Base-by-base conservation (phyloP, 2,113 vertebrate genomes). In the Aspidoscelis tigris region DNA sequence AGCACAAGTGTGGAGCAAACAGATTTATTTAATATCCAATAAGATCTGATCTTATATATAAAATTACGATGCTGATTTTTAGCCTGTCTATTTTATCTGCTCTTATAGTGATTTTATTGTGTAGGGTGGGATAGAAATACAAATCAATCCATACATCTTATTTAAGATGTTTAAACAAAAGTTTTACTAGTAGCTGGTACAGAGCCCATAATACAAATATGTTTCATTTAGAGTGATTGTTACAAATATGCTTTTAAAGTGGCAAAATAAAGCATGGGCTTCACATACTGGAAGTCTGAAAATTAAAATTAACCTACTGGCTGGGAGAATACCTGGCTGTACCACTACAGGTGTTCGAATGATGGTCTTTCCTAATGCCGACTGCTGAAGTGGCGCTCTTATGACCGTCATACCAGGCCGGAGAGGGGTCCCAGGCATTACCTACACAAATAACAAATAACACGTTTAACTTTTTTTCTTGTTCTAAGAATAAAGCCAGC, bases 341-440 rank as follows among this genome's bases (percentile, higher is more conserved):
- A 99, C 97, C 93, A 99, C 94, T 41, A 99, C 95, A 50, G 98
- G 98, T 3, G 98, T 97, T 74, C 97, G 95, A n/a, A 99, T 97
- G 87, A 99, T 96, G 6, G 97, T 93, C 93, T 99, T 99, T 43
- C 98, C 98, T 73, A 99, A 92, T 0, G 97, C 0, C 0, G 97
- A 90, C 93, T 98, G 98, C 88, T 98, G 97, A 79, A 99, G 95
- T 0, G 98, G 98, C 0, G 97, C 93, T 87, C 98, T 95, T 88
- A 99, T 98, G 72, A 99, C 97, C 0, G 98, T 98, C 97, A 99
- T 97, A 18, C 98, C 98, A 58, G 98, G 97, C 41, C 97, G 98
- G 73, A 99, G 97, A 74, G 97, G 97, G 2, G 97, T 93, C 55
- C 97, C 97, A 76, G 96, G 90, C 85, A 99, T 96, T 5, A 99